phyloP scores from a whole-genome alignment of 2,797 vertebrate genomes.

The Sebastes variabilis region DNA sequence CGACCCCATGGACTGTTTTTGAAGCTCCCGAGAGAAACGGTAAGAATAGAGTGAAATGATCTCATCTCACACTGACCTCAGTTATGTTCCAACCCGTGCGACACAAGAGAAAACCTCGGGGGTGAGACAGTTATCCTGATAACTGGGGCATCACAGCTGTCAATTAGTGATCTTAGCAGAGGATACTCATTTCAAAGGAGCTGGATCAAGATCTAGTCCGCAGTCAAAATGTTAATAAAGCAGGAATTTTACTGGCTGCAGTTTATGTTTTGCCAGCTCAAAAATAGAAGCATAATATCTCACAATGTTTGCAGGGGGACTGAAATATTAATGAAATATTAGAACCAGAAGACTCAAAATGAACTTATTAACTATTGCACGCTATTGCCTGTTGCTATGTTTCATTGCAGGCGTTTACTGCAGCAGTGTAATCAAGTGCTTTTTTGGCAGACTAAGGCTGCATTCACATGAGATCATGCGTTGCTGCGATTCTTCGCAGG shows the following conservation, averaged over 20 bases:
- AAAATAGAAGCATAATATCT: conserved; percentile 1
- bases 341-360: neutral
- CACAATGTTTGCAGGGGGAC: neutral
- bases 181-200: conserved; percentile 14
- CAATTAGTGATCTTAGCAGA: conserved; percentile 22
- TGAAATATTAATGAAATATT: neutral
- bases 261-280: neutral
- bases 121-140: conserved; percentile 27
- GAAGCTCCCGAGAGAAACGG: conserved; percentile 25
- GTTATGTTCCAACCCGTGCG: conserved; percentile 35
- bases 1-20: neutral
- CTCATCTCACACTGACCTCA: conserved; percentile 35
- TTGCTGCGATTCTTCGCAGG: too few relatives aligned
- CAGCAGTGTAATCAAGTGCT: neutral
- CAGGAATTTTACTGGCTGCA: neutral
- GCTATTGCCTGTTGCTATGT: neutral
- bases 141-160: conserved; percentile 31
- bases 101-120: neutral
- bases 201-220: conserved; percentile 6
- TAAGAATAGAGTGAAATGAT: conserved; percentile 41
- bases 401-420: neutral
- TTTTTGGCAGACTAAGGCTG: conserved; percentile 1
- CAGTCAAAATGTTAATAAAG: neutral
- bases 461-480: too few relatives aligned
- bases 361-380: neutral